phyloP scores from a whole-genome alignment of 2,888 invertebrate species.

The Coelogynopora nodosa region DNA sequence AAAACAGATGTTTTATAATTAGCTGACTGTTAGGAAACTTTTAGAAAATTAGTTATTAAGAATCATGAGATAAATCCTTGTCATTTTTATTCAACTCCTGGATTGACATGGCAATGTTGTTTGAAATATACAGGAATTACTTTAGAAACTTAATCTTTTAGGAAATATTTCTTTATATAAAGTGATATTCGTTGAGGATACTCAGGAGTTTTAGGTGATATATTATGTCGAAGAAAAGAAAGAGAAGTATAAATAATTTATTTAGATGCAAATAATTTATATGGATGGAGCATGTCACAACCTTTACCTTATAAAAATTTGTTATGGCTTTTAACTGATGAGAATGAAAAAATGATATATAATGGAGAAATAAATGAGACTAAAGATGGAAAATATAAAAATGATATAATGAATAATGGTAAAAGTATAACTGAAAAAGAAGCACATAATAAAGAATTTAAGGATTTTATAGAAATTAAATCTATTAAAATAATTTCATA shows the following conservation, averaged over 20 bases:
- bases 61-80: neutral
- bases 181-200: neutral
- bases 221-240: neutral
- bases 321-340: too few relatives aligned
- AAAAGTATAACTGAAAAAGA: too few relatives aligned
- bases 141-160: neutral
- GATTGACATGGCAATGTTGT: neutral
- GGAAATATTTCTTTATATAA: neutral
- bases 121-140: neutral
- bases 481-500: neutral
- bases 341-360: too few relatives aligned
- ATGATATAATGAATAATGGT: too few relatives aligned
- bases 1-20: neutral
- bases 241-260: neutral
- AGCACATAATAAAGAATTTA: neutral
- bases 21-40: neutral
- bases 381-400: neutral
- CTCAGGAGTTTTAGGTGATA: neutral
- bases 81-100: neutral
- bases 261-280: neutral
- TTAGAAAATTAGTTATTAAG: neutral
- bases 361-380: too few relatives aligned
- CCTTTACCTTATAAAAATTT: neutral
- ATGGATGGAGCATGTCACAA: neutral
- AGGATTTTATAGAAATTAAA: neutral